Percentiles rank a stretch among this genome's conserved stretches.
Conservation (phyloP, 2,113 vertebrate species). For the Anas platyrhynchos region DNA sequence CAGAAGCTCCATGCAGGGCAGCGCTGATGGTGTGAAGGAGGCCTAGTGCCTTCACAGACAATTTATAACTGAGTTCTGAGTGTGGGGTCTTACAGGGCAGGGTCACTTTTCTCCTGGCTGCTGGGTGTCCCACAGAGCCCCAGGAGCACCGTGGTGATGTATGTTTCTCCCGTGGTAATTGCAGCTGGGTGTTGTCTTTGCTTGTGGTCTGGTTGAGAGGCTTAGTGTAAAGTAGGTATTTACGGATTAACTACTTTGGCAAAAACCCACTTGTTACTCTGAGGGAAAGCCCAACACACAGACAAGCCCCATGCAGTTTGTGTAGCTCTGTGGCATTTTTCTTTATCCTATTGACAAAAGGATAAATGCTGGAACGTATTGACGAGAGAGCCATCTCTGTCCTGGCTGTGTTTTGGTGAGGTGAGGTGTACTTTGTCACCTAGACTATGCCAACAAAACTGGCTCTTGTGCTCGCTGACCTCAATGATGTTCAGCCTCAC, state of each 20-base stretch:
- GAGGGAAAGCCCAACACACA: neutral
- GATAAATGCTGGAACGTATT: neutral
- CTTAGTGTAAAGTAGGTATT: neutral
- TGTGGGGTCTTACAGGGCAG: neutral
- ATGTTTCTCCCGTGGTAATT: neutral
- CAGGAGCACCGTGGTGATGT: fast-evolving
- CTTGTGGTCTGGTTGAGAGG: neutral
- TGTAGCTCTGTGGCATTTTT: neutral
- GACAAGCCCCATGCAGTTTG: neutral
- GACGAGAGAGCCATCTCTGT: neutral
- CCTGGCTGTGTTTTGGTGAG: fast-evolving
- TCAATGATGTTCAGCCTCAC: neutral
- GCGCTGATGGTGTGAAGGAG: neutral
- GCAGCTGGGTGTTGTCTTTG: neutral
- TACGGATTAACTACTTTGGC: neutral
- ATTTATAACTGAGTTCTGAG: neutral
- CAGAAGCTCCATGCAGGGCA: neutral
- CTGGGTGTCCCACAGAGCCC: too few relatives aligned
- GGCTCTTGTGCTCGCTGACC: slow-evolving; percentile 7
- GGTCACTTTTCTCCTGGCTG: neutral
- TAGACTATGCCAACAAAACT: neutral
- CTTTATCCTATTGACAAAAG: neutral
- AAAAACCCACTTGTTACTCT: neutral
- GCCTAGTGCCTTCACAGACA: neutral
- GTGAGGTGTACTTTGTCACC: neutral